phyloP scores from a whole-genome alignment of 1,140 invertebrate species.

The Oreohelix idahoensis region DNA sequence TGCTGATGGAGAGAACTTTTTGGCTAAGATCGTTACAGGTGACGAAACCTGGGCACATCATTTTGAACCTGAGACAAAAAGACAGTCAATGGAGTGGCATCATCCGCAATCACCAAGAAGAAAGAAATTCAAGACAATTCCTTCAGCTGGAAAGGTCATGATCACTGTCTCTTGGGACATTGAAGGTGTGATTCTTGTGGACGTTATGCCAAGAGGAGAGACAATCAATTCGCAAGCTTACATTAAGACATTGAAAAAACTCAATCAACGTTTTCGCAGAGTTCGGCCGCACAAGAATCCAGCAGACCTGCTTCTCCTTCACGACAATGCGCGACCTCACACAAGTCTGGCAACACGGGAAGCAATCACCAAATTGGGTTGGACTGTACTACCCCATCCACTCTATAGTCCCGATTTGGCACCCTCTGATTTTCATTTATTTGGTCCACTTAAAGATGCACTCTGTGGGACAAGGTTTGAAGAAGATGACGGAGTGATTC shows the following conservation, averaged over 20 bases:
- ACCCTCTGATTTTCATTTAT: slow-evolving; percentile 8
- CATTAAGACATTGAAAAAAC: slow-evolving; percentile 20
- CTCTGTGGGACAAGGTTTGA: not conserved
- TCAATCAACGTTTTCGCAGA: not conserved
- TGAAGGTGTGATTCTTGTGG: slow-evolving; percentile 9
- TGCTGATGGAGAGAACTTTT: not conserved
- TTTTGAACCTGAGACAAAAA: slow-evolving; percentile 10
- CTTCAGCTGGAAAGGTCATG: slow-evolving; percentile 11
- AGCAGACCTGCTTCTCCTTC: slow-evolving; percentile 8
- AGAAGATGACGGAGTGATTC: not conserved
- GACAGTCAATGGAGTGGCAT: slow-evolving; percentile 8
- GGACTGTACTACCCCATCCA: not conserved
- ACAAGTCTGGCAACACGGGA: slow-evolving; percentile 11
- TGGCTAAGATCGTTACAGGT: slow-evolving; percentile 8
- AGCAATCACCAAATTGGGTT: not conserved
- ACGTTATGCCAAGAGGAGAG: slow-evolving; percentile 3
- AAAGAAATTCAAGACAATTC: not conserved
- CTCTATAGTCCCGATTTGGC: slow-evolving; percentile 7
- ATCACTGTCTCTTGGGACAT: slow-evolving; percentile 9
- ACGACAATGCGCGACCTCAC: not conserved
- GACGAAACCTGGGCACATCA: slow-evolving; percentile 2
- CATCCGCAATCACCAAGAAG: slow-evolving; percentile 6
- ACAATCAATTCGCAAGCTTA: slow-evolving; percentile 2
- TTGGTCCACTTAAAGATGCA: slow-evolving; percentile 12
- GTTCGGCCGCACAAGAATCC: slow-evolving; percentile 7